These are phyloP conservation scores for Nephila pilipes DNA, from an alignment of 1,140 invertebrate species.

Conservation along the genomic window DNA sequence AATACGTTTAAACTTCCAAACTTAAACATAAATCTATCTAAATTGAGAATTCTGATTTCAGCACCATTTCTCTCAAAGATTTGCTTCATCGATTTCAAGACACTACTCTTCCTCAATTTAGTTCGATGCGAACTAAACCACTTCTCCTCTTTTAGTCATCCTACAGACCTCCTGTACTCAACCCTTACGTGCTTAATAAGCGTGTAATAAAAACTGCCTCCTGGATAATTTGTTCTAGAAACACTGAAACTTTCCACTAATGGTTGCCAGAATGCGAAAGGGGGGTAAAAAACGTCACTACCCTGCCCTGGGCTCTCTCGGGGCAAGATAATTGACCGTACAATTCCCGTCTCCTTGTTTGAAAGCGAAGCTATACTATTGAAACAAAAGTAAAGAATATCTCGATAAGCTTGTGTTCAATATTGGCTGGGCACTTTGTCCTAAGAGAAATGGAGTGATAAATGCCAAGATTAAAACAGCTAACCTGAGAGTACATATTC, in stretches of 20 bases:
- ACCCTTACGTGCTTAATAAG: conserved; percentile 71
- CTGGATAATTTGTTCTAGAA: conserved; percentile 68
- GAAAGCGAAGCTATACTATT: conserved; percentile 26
- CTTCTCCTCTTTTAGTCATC: background rate
- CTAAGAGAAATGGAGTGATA: background rate
- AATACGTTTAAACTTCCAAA: too few relatives aligned
- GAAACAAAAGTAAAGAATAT: conserved; percentile 19
- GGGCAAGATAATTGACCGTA: conserved; percentile 57
- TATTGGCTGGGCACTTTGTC: conserved; percentile 15
- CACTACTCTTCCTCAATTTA: too few relatives aligned
- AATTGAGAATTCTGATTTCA: too few relatives aligned
- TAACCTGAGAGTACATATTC: background rate
- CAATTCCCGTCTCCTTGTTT: background rate
- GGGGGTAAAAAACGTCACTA: conserved; percentile 36
- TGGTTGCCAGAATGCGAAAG: conserved; percentile 41
- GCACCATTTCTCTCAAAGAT: too few relatives aligned
- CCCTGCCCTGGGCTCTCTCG: background rate
- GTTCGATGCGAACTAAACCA: background rate
- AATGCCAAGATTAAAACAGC: background rate
- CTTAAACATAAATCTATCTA: too few relatives aligned
- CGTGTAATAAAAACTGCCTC: conserved; percentile 72
- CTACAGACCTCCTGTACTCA: background rate
- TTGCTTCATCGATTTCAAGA: too few relatives aligned
- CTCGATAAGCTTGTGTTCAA: conserved; percentile 3
- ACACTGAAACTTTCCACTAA: conserved; percentile 71